Conservation (phyloP, 2,113 vertebrate species). For the Pongo pygmaeus region DNA sequence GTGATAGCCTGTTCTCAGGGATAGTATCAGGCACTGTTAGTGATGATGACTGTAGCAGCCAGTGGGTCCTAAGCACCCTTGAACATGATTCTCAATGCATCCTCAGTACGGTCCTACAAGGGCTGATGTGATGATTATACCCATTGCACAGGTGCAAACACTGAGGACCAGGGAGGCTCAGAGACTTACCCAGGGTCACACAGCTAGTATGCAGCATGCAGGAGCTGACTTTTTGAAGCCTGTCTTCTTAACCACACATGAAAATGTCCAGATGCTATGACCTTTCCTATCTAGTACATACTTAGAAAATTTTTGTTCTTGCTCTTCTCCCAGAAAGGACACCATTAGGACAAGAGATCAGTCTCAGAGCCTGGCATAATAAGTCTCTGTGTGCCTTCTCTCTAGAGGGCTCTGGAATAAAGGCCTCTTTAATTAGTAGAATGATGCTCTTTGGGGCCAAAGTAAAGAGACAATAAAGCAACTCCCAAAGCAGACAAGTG, state of each 20-base stretch:
- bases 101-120: not conserved
- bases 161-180: not conserved
- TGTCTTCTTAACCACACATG: rapidly evolving
- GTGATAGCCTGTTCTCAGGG: not conserved
- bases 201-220: not conserved
- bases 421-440: not conserved
- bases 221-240: not conserved
- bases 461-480: conserved; percentile 50
- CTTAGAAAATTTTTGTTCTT: not conserved
- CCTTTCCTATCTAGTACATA: rapidly evolving
- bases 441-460: conserved; percentile 24
- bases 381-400: not conserved
- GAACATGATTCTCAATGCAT: not conserved
- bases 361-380: not conserved
- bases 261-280: rapidly evolving
- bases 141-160: not conserved
- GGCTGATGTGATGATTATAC: not conserved
- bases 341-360: not conserved
- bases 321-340: not conserved
- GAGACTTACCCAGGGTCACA: not conserved
- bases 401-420: not conserved
- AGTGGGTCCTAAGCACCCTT: not conserved
- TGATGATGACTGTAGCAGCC: not conserved
- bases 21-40: not conserved
- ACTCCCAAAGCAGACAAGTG: not conserved